Percentiles rank a stretch among this genome's conserved stretches.
Conservation (phyloP, 2,888 invertebrate species). For the Tetragnatha montana region DNA sequence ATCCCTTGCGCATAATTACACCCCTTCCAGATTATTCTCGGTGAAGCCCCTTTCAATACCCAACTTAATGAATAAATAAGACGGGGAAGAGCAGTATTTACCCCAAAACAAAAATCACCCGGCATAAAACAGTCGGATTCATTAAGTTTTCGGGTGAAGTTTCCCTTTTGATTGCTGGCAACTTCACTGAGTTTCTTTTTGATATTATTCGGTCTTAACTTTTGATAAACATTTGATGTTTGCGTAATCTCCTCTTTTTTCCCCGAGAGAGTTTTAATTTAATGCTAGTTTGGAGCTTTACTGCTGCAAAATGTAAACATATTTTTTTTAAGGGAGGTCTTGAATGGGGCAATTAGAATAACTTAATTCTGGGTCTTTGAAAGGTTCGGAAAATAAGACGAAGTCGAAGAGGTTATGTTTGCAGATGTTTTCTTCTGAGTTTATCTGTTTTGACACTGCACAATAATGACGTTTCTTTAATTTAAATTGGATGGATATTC, state of each 20-base stretch:
- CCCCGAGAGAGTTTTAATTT: neutral
- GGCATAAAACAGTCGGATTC: constrained; percentile 12
- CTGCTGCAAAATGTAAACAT: neutral
- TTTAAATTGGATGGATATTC: too few species aligned
- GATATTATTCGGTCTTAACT: constrained; percentile 12
- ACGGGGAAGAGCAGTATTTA: constrained; percentile 13
- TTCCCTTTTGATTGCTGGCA: constrained; percentile 11
- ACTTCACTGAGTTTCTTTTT: constrained; percentile 1
- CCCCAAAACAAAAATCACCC: constrained; percentile 8
- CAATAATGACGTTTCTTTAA: too few species aligned
- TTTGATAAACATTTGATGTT: constrained; percentile 40
- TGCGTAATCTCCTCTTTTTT: constrained; percentile 15
- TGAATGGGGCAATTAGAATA: neutral
- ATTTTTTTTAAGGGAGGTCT: neutral
- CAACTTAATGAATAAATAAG: constrained; percentile 23
- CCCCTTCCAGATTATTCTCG: neutral
- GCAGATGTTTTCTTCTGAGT: neutral
- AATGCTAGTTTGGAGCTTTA: neutral
- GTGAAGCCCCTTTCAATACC: neutral
- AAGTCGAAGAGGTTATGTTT: neutral
- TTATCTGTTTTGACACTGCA: too few species aligned
- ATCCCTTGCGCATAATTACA: constrained; percentile 16
- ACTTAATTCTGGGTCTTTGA: neutral
- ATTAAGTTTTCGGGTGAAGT: neutral
- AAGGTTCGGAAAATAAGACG: neutral